Conservation (phyloP, 2,797 vertebrate genomes). For the Potorous gilbertii region DNA sequence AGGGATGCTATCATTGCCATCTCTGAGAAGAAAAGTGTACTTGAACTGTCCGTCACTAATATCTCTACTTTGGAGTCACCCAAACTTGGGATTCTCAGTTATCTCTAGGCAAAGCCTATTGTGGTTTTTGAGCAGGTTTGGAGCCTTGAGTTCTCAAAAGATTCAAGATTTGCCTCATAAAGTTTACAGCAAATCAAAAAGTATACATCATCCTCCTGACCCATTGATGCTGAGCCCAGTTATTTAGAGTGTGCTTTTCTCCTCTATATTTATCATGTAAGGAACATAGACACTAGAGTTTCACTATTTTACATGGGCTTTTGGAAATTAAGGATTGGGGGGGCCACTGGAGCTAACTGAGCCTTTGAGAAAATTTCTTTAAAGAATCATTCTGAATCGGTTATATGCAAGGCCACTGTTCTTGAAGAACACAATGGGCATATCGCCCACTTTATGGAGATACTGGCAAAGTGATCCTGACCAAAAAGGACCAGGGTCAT, state of each 20-base stretch:
- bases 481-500: slow-evolving; percentile 11
- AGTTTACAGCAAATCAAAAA: not conserved
- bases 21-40: slow-evolving; percentile 27
- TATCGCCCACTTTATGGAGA: not conserved
- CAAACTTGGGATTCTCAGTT: not conserved
- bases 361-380: slow-evolving; percentile 43
- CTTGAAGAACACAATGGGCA: not conserved
- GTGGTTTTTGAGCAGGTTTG: not conserved
- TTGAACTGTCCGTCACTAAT: not conserved
- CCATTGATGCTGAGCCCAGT: not conserved
- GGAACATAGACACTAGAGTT: not conserved
- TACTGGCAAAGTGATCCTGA: slow-evolving; percentile 7
- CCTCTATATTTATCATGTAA: not conserved
- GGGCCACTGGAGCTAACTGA: not conserved
- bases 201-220: not conserved
- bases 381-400: not conserved
- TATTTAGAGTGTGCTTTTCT: not conserved
- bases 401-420: slow-evolving; percentile 9
- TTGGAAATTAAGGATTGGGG: not conserved
- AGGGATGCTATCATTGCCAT: slow-evolving; percentile 1
- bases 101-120: not conserved
- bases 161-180: not conserved
- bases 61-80: not conserved
- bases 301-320: not conserved
- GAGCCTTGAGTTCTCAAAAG: not conserved